Percentiles rank a stretch among this genome's conserved stretches.
Evolutionary conservation across 1,140 invertebrate species (phyloP).

Genomic region (Drosophila pruinosa): DNA sequence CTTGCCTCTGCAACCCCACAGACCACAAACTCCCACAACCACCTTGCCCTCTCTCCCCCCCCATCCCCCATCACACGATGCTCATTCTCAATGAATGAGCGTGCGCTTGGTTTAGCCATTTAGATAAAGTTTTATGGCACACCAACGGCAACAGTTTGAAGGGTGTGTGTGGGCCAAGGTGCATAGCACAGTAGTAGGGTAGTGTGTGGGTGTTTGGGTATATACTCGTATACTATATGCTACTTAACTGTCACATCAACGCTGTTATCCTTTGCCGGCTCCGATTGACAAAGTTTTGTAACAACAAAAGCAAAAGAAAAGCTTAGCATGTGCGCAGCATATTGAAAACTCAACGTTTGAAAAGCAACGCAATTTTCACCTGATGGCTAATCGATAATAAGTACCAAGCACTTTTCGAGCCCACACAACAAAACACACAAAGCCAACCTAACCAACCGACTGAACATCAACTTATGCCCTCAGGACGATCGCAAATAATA

Average conservation of each 20-base stretch:
- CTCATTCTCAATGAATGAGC: conserved; percentile 35
- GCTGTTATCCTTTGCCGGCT: conserved; percentile 45
- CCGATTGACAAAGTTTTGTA: conserved; percentile 70
- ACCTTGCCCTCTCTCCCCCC: too few relatives aligned
- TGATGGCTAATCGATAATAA: conserved; percentile 76
- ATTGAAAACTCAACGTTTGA: conserved; percentile 48
- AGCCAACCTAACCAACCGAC: neutral
- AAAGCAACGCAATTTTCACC: conserved; percentile 57
- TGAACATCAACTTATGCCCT: conserved; percentile 10
- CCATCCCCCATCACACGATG: neutral
- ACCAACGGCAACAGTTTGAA: conserved; percentile 46
- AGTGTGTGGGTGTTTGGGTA: neutral
- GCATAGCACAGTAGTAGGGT: too few relatives aligned
- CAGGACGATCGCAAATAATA: conserved; percentile 58
- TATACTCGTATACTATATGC: conserved; percentile 5
- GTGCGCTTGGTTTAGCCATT: conserved; percentile 66
- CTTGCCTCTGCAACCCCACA: neutral
- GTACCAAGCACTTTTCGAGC: conserved; percentile 40
- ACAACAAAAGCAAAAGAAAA: conserved; percentile 36
- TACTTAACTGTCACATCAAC: conserved; percentile 43
- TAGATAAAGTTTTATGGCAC: conserved; percentile 79
- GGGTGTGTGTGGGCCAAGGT: neutral
- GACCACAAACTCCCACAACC: neutral
- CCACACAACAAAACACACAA: conserved; percentile 45
- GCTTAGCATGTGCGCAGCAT: conserved; percentile 62